Conservation (phyloP, 2,797 vertebrate genomes). For the Alosa sapidissima region DNA sequence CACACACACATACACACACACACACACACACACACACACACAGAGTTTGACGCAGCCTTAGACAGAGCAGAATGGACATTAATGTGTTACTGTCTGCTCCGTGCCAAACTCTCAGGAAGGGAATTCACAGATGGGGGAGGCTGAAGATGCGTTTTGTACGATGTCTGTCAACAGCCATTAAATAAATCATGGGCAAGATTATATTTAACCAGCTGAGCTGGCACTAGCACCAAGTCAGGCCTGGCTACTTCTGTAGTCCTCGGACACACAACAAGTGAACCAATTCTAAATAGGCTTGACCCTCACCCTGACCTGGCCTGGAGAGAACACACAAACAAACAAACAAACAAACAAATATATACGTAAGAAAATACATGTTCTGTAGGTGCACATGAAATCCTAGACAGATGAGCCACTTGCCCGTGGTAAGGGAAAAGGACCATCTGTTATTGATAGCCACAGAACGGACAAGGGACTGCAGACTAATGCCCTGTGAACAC, state of each 20-base stretch:
- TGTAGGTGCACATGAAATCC: not conserved
- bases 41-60: no score
- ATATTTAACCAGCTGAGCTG: not conserved
- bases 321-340: no score
- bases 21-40: no score
- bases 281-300: no score
- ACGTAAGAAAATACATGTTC: not conserved
- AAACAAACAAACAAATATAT: not conserved
- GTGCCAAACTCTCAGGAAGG: not conserved
- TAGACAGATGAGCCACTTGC: no score
- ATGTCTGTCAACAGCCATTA: not conserved
- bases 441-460: not conserved
- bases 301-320: no score
- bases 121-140: not conserved
- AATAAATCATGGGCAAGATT: not conserved
- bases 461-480: not conserved
- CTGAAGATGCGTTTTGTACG: not conserved
- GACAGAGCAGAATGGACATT: not conserved
- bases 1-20: no score
- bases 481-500: not conserved
- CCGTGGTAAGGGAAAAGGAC: no score
- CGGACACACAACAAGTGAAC: no score
- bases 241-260: no score
- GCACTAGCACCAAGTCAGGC: no score
- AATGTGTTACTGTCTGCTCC: not conserved